These are phyloP conservation scores for Clarias pachynema DNA, from an alignment of 2,797 vertebrate species.

Conservation along the genomic window DNA sequence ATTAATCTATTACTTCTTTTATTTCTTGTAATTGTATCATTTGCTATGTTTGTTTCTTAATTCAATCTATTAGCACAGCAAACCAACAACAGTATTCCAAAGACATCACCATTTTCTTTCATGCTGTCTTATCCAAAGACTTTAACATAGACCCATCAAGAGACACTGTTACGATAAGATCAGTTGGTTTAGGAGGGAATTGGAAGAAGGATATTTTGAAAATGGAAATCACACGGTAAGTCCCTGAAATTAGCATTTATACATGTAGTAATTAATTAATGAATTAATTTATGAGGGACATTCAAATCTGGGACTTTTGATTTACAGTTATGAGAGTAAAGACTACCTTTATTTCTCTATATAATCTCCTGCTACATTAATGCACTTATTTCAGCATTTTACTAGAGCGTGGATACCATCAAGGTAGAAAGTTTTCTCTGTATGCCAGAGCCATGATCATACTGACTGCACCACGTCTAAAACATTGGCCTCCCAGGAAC, in stretches of 20 bases:
- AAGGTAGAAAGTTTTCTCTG: too few species aligned
- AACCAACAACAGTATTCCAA: constrained; percentile 30
- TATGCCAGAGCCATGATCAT: too few species aligned
- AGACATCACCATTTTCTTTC: constrained; percentile 82
- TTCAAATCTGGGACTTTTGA: too few species aligned
- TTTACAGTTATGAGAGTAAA: too few species aligned
- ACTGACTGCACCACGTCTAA: too few species aligned
- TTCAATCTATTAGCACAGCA: constrained; percentile 20
- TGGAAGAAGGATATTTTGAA: neutral
- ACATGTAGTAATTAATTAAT: too few species aligned
- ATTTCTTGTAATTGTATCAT: neutral
- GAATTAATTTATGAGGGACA: too few species aligned
- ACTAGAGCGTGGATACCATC: too few species aligned
- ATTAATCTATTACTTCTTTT: neutral
- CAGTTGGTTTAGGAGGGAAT: neutral
- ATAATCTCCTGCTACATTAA: too few species aligned
- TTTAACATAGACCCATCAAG: constrained; percentile 67
- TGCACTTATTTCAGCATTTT: too few species aligned
- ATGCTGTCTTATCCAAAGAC: constrained; percentile 85
- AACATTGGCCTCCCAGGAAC: too few species aligned
- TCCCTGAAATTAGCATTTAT: neutral
- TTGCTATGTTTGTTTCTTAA: constrained; percentile 3
- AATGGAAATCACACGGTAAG: neutral
- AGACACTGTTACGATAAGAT: constrained; percentile 64
- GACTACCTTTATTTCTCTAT: too few species aligned